These are phyloP conservation scores for Bellardia pandia DNA, from an alignment of 2,888 invertebrate species.

Conservation along the genomic window DNA sequence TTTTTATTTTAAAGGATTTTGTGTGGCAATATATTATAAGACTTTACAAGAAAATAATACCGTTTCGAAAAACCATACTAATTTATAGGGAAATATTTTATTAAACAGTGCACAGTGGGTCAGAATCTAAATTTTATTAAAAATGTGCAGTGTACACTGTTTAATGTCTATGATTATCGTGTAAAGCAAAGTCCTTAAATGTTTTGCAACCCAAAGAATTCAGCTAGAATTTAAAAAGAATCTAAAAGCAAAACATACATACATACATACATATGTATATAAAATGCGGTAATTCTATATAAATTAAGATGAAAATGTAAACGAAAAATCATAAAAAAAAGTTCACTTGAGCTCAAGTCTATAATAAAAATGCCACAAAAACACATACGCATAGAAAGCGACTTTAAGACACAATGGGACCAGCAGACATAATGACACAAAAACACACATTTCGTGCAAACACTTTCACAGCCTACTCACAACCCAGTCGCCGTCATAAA, in stretches of 20 bases:
- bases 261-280: too few species aligned
- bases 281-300: too few species aligned
- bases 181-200: background rate
- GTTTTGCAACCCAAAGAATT: background rate
- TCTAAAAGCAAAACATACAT: too few species aligned
- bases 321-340: conserved; percentile 15
- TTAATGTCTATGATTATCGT: background rate
- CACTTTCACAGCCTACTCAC: background rate
- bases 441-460: conserved; percentile 3
- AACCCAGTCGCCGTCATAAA: background rate
- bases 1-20: too few species aligned
- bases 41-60: too few species aligned
- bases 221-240: background rate
- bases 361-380: background rate
- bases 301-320: background rate
- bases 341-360: conserved; percentile 17
- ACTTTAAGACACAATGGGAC: conserved; percentile 10
- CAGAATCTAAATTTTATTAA: background rate
- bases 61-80: too few species aligned
- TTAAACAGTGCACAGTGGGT: too few species aligned
- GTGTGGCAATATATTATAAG: too few species aligned
- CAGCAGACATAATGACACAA: conserved; percentile 26
- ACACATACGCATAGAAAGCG: background rate
- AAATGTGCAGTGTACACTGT: too few species aligned
- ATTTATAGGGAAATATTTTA: too few species aligned